Percentiles rank a stretch among this genome's conserved stretches.
Conservation (phyloP, 2,797 vertebrate species). For the Cheirogaleus major region DNA sequence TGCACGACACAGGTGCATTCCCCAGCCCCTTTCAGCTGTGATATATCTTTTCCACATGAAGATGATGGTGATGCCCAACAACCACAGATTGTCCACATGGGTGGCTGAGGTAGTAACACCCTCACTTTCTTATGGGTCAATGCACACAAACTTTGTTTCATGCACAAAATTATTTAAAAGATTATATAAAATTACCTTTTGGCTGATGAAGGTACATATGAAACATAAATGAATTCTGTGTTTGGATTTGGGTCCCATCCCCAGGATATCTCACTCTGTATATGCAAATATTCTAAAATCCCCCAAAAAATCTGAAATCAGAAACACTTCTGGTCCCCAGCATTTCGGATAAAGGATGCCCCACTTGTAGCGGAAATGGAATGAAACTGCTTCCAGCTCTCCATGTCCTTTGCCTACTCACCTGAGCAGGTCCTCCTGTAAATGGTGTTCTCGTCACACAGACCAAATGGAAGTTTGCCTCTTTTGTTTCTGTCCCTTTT, state of each 20-base stretch:
- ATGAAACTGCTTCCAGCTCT: background rate
- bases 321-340: background rate
- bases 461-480: background rate
- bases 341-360: background rate
- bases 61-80: background rate
- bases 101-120: background rate
- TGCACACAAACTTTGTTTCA: background rate
- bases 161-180: background rate
- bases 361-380: background rate
- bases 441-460: background rate
- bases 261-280: background rate
- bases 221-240: background rate
- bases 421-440: background rate
- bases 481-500: background rate
- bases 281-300: background rate
- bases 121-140: background rate
- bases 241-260: background rate
- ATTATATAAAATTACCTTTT: background rate
- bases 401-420: background rate
- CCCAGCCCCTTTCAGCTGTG: background rate
- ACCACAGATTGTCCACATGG: background rate
- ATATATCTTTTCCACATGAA: background rate
- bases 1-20: background rate
- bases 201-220: background rate
- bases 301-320: background rate